These are phyloP conservation scores for Urocyon cinereoargenteus DNA, from an alignment of 2,797 vertebrate genomes.

Conservation along the genomic window DNA sequence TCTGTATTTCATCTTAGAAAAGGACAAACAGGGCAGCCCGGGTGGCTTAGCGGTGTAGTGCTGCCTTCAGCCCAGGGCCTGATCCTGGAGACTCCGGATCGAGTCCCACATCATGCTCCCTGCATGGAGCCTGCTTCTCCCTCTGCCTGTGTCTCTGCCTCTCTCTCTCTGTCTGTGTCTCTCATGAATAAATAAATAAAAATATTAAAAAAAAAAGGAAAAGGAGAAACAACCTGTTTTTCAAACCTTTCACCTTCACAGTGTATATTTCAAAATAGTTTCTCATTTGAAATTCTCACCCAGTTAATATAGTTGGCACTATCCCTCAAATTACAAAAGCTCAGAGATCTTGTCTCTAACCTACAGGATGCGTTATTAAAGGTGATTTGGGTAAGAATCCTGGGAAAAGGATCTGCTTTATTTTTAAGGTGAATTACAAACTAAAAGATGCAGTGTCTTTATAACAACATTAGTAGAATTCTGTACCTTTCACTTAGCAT, in stretches of 20 bases:
- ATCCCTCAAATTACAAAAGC: neutral
- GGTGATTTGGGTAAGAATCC: neutral
- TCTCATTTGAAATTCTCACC: neutral
- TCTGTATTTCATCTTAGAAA: slow-evolving; percentile 39
- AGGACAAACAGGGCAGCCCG: neutral
- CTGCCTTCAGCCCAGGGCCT: no score
- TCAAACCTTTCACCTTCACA: neutral
- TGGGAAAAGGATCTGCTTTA: neutral
- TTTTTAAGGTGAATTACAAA: neutral
- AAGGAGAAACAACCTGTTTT: slow-evolving; percentile 35
- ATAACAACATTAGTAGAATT: neutral
- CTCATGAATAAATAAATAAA: no score
- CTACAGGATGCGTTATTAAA: neutral
- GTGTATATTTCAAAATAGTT: slow-evolving; percentile 38
- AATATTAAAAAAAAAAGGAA: neutral
- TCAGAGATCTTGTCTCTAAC: neutral
- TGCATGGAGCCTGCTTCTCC: no score
- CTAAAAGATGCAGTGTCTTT: neutral
- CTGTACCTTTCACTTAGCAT: neutral
- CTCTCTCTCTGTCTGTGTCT: no score
- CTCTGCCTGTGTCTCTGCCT: no score
- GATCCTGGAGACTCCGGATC: no score
- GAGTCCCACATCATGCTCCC: no score
- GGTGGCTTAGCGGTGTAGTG: no score
- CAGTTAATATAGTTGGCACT: neutral